Base-by-base conservation (phyloP, 2,797 vertebrate species). In the Pantherophis alleghaniensis region DNA sequence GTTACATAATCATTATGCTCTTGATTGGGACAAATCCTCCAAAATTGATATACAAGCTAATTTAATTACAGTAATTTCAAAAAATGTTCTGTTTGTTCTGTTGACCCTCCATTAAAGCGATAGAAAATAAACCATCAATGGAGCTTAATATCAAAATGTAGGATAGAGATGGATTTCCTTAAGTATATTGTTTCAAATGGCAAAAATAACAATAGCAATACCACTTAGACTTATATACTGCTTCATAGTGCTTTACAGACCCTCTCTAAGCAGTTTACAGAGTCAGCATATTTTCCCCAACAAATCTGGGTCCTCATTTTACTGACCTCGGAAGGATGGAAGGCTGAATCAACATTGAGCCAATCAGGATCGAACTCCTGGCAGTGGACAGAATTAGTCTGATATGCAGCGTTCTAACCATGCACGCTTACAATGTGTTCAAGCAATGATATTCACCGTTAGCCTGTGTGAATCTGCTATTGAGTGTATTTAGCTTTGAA, bases 1-100 rank as follows among this genome's bases (percentile, higher is more conserved):
- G 89, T 90, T 94, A 86, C 59, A 91, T 11, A 91, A 83, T 60
- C 42, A 42, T 56, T 13, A 10, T 92, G 89, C 53, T 16, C 32
- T 94, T 66, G 20, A 87, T 90, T 0, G 0, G 14, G 79, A 53
- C 0, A 91, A 91, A 1, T 14, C 13, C 7, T 5, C 0, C 53
- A 61, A 92, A 56, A 0, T 1, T 0, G 12, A 4, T 26, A 89
- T 91, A 55, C 10, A 32, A 87, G 32, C 9, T 3, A 22, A 0
- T n/a, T 60, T 90, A 51, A 1, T 91, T 91, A 56, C 57, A 47
- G n/a, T 20, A n/a, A 61, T 37, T 83, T n/a, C 26, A 89, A 74
- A 11, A 90, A 69, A 28, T 3, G 28, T 37, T 37, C 20, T 59
- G 28, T 37, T 86, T 86, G 47, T 57, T 59, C 18, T 59, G 57